These are phyloP conservation scores for Doris montereyensis DNA, from an alignment of 2,888 invertebrate species.

Conservation along the genomic window DNA sequence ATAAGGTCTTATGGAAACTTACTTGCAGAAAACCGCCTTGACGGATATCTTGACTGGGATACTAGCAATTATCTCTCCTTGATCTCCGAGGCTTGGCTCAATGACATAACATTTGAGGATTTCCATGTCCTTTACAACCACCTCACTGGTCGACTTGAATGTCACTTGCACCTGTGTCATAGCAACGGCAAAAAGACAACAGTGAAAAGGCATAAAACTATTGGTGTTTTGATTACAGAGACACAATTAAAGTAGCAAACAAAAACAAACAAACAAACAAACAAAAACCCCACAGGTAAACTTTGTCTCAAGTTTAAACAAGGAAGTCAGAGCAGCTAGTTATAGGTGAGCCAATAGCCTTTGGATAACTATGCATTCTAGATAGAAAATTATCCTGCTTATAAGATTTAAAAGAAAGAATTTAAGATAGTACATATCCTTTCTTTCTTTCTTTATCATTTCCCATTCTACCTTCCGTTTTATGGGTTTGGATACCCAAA, in stretches of 20 bases:
- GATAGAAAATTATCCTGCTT: too few species aligned
- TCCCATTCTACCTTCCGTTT: too few species aligned
- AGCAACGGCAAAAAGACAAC: not conserved
- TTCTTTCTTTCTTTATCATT: too few species aligned
- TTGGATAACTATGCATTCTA: too few species aligned
- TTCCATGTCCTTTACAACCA: constrained; percentile 68
- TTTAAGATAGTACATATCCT: too few species aligned
- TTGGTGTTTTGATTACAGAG: not conserved
- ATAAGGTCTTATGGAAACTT: constrained; percentile 50
- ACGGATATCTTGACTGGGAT: constrained; percentile 73
- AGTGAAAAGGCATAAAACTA: not conserved
- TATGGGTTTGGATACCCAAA: too few species aligned
- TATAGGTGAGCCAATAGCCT: too few species aligned
- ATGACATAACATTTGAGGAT: constrained; percentile 72
- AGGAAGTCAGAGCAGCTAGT: too few species aligned
- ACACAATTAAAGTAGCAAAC: not conserved
- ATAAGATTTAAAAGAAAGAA: too few species aligned
- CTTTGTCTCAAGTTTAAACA: too few species aligned
- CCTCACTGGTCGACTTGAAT: constrained; percentile 69
- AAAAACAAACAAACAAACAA: not conserved
- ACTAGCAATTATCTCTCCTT: constrained; percentile 71
- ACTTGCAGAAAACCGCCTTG: constrained; percentile 72
- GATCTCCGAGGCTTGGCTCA: constrained; percentile 69
- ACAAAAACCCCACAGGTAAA: too few species aligned
- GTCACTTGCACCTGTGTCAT: constrained; percentile 62